phyloP scores from a whole-genome alignment of 2,888 invertebrate genomes.

The Plagiodera versicolora region DNA sequence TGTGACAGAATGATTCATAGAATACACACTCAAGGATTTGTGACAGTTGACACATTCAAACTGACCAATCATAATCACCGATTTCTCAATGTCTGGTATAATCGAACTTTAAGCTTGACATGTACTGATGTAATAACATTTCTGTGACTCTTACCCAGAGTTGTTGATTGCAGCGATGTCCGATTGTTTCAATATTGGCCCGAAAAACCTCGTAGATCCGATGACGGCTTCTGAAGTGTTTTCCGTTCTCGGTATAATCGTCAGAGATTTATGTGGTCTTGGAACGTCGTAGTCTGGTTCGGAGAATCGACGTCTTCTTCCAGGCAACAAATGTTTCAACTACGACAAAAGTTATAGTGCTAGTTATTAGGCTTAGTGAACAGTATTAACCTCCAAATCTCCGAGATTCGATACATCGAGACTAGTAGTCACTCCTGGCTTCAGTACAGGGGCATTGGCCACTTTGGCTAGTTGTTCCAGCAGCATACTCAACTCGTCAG shows the following conservation, averaged over 20 bases:
- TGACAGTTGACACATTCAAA: no score
- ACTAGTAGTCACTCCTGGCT: constrained; percentile 51
- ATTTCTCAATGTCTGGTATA: no score
- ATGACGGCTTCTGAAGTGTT: constrained; percentile 36
- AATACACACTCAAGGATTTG: no score
- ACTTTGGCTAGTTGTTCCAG: constrained; percentile 52
- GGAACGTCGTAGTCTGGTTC: constrained; percentile 58
- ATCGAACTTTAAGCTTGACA: no score
- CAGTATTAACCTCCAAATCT: constrained; percentile 46
- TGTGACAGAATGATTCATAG: no score
- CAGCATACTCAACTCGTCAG: constrained; percentile 49
- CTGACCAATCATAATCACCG: no score
- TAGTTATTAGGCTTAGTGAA: no score
- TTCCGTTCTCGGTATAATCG: constrained; percentile 37
- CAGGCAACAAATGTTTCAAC: constrained; percentile 47
- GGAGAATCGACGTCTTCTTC: constrained; percentile 45
- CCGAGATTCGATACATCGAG: constrained; percentile 42
- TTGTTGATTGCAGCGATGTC: constrained; percentile 17
- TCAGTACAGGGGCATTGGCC: constrained; percentile 51
- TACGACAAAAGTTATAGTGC: constrained; percentile 35
- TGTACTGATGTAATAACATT: no score
- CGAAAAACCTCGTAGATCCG: constrained; percentile 51
- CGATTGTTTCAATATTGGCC: constrained; percentile 41
- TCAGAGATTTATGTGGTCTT: constrained; percentile 51
- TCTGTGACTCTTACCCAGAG: constrained; percentile 8